Evolutionary conservation across 2,888 invertebrate genomes (phyloP).

Genomic region (Drosophila meridionalis): DNA sequence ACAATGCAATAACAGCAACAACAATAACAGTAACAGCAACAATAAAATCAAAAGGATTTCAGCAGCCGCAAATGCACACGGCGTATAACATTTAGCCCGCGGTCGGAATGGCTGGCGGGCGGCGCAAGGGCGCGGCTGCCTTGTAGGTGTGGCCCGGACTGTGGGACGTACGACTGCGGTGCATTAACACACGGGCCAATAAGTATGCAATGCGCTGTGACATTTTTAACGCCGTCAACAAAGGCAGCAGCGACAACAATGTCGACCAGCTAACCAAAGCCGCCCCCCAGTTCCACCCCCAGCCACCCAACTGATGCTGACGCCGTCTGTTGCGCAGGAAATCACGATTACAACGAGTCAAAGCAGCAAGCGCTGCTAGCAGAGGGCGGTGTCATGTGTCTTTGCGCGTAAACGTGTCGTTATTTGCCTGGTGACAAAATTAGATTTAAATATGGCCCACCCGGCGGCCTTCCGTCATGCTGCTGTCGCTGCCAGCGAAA

Average conservation of each 20-base stretch:
- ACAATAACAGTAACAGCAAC: constrained; percentile 57
- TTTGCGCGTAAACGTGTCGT: constrained; percentile 61
- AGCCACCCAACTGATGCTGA: constrained; percentile 29
- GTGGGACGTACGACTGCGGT: constrained; percentile 17
- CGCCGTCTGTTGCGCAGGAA: constrained; percentile 71
- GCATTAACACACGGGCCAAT: constrained; percentile 81
- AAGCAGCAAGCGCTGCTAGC: constrained; percentile 16
- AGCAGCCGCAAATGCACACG: constrained; percentile 73
- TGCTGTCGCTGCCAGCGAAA: constrained; percentile 54
- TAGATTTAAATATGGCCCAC: constrained; percentile 78
- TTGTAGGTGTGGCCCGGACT: constrained; percentile 2
- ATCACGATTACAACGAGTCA: constrained; percentile 76
- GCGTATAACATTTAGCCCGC: constrained; percentile 75
- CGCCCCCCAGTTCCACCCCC: background rate
- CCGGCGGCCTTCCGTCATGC: constrained; percentile 36
- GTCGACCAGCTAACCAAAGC: constrained; percentile 46
- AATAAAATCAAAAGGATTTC: constrained; percentile 67
- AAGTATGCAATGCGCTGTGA: constrained; percentile 81
- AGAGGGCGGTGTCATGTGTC: constrained; percentile 38
- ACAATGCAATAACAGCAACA: constrained; percentile 47
- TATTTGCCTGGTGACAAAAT: constrained; percentile 75
- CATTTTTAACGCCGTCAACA: constrained; percentile 78
- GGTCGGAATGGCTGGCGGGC: constrained; percentile 43
- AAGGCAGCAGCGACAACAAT: constrained; percentile 54
- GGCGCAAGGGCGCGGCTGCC: constrained; percentile 17